These are phyloP conservation scores for Origma solitaria DNA, from an alignment of 2,113 vertebrate genomes.

Conservation along the genomic window DNA sequence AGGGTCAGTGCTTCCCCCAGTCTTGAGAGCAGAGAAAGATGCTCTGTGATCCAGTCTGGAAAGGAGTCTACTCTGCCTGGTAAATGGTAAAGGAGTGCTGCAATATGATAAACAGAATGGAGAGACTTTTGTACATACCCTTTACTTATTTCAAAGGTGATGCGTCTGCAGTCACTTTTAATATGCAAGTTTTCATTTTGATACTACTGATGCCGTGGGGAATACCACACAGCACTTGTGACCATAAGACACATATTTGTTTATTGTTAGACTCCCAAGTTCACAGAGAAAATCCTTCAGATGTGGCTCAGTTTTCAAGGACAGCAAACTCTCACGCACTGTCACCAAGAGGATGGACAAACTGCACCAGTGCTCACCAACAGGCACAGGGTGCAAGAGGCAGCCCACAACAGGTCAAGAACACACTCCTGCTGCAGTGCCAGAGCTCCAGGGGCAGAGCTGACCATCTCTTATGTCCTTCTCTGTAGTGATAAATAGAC, in stretches of 20 bases:
- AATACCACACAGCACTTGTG: background rate
- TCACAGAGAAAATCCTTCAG: background rate
- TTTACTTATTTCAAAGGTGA: background rate
- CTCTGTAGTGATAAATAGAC: background rate
- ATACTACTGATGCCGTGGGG: background rate
- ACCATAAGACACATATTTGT: accelerated
- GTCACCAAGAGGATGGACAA: background rate
- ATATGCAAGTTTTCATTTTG: background rate
- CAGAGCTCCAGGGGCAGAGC: background rate
- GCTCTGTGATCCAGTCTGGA: background rate
- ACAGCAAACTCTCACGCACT: background rate
- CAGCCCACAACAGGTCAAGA: background rate
- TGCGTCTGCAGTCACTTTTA: background rate
- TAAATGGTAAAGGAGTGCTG: background rate
- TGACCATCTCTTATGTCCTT: background rate
- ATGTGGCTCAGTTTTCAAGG: background rate
- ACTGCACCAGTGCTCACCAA: background rate
- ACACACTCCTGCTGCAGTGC: background rate
- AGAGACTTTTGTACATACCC: background rate
- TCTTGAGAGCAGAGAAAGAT: background rate
- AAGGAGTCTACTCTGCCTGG: background rate
- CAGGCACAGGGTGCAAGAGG: background rate
- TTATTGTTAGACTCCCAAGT: background rate
- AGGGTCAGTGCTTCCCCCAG: background rate
- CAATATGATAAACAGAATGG: background rate